These are phyloP conservation scores for Nymphalis polychloros DNA, from an alignment of 2,888 invertebrate genomes.

Conservation along the genomic window DNA sequence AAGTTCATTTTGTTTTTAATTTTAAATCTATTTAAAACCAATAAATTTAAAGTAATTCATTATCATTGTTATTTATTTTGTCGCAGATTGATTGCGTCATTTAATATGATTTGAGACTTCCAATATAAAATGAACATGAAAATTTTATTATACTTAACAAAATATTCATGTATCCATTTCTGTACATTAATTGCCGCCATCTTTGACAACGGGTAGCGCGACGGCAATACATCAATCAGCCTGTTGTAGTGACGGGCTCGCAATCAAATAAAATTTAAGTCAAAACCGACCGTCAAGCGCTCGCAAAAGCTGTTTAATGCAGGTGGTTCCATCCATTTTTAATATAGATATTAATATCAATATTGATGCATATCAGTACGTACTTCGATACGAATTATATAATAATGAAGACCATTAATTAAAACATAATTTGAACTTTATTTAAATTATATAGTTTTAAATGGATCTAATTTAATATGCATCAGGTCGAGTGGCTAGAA, in stretches of 20 bases:
- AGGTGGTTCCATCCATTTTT: slow-evolving; percentile 39
- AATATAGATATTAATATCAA: slow-evolving; percentile 33
- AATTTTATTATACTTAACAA: neutral
- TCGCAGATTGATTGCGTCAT: neutral
- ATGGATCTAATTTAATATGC: too few species aligned
- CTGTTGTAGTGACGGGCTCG: slow-evolving; percentile 55
- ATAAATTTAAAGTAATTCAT: too few species aligned
- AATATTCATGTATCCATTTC: slow-evolving; percentile 21
- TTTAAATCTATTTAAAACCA: too few species aligned
- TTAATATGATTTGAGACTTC: slow-evolving; percentile 1
- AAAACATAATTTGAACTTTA: too few species aligned
- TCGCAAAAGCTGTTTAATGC: slow-evolving; percentile 54
- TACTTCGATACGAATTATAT: neutral
- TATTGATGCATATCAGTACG: slow-evolving; percentile 18
- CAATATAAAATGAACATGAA: neutral
- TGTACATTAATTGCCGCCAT: slow-evolving; percentile 41
- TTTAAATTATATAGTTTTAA: too few species aligned
- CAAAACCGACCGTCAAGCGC: slow-evolving; percentile 56
- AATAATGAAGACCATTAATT: too few species aligned
- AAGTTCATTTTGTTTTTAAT: too few species aligned
- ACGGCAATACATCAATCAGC: slow-evolving; percentile 75
- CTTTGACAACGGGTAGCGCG: slow-evolving; percentile 45
- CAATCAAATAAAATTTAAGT: slow-evolving; percentile 81
- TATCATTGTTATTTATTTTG: neutral
- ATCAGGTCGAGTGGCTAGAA: too few species aligned